Evolutionary conservation across 1,140 invertebrate species (phyloP).

Genomic region (Drosophila nigromelanica): DNA sequence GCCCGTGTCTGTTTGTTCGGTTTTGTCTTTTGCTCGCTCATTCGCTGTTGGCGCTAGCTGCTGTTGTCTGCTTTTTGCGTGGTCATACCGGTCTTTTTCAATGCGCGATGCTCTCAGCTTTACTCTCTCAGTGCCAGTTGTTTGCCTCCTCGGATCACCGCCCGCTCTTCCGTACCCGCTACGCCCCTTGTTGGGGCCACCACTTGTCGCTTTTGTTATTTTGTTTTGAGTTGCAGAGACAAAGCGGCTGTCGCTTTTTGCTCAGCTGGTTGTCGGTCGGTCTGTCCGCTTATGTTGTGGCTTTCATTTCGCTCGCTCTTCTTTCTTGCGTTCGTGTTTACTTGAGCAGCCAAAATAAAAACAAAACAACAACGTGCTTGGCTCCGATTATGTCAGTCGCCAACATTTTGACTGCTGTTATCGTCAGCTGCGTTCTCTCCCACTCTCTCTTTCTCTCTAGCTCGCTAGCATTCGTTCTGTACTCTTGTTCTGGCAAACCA

Average conservation of each 20-base stretch:
- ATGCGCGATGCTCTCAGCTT: constrained; percentile 26
- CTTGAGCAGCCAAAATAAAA: constrained; percentile 45
- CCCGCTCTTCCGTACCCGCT: constrained; percentile 1
- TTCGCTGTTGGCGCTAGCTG: constrained; percentile 37
- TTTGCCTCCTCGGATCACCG: constrained; percentile 1
- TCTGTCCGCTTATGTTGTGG: constrained; percentile 38
- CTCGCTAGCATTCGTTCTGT: not conserved
- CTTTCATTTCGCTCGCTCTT: constrained; percentile 49
- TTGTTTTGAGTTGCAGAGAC: constrained; percentile 60
- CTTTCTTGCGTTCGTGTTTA: constrained; percentile 23
- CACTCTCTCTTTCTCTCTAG: not conserved
- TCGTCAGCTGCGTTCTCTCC: constrained; percentile 29
- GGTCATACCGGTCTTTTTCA: constrained; percentile 72
- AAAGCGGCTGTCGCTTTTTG: constrained; percentile 61
- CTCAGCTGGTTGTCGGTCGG: constrained; percentile 60
- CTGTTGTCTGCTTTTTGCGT: constrained; percentile 49
- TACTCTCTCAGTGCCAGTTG: not conserved
- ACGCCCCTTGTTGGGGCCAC: constrained; percentile 22
- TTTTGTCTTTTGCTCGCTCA: constrained; percentile 45
- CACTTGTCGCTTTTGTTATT: constrained; percentile 74
- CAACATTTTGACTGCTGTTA: constrained; percentile 39
- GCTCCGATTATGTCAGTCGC: constrained; percentile 58
- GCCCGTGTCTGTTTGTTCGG: constrained; percentile 36
- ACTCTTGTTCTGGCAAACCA: constrained; percentile 39
- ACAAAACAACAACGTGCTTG: constrained; percentile 51